Conservation (phyloP, 1,140 invertebrate species). For the Melanaphis sacchari region DNA sequence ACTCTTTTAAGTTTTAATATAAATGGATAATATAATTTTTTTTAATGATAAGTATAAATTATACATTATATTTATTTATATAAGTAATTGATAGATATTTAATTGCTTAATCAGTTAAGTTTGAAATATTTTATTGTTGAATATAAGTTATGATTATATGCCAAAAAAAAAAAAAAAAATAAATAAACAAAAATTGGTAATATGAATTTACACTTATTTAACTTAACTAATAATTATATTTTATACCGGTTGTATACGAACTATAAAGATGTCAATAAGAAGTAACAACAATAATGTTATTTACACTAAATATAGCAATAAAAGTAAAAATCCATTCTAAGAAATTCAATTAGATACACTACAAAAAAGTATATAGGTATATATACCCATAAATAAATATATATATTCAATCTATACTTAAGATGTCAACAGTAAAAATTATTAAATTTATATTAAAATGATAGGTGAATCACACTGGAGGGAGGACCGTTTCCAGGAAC, state of each 20-base stretch:
- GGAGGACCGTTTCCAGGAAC: conserved; percentile 65
- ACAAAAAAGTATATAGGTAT: background rate
- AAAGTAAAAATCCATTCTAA: background rate
- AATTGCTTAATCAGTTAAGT: background rate
- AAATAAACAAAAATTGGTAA: background rate
- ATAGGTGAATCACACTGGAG: conserved; percentile 45
- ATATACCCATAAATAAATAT: background rate
- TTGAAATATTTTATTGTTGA: background rate
- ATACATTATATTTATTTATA: background rate
- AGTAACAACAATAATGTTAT: conserved; percentile 19
- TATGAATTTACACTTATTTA: background rate
- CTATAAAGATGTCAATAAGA: background rate
- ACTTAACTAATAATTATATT: conserved; percentile 9
- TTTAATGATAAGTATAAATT: background rate
- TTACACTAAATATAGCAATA: conserved; percentile 31
- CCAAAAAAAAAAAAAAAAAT: background rate
- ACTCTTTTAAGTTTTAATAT: background rate
- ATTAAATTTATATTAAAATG: background rate
- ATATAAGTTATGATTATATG: background rate
- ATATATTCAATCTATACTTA: conserved; percentile 7
- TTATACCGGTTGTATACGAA: background rate
- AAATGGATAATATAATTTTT: background rate
- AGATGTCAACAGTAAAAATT: background rate
- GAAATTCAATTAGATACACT: conserved; percentile 25
- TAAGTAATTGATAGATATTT: background rate